These are phyloP conservation scores for Eurystomus glaucurus DNA, from an alignment of 2,797 vertebrate species.

Conservation along the genomic window DNA sequence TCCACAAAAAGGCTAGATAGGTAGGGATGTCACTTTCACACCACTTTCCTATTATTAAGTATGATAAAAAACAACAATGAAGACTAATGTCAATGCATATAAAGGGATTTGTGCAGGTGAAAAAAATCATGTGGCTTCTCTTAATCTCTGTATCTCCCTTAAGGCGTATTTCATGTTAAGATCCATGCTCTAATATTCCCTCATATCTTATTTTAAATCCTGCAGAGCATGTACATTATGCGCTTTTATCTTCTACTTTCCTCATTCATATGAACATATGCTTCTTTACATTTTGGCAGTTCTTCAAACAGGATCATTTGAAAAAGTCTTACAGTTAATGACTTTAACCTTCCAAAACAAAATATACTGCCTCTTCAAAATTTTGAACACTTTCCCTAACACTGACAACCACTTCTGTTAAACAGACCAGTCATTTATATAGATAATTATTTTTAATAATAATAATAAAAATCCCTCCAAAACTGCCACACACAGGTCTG, in stretches of 20 bases:
- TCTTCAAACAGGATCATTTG: background rate
- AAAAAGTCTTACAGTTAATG: background rate
- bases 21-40: background rate
- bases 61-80: background rate
- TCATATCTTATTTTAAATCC: background rate
- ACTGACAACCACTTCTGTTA: background rate
- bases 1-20: background rate
- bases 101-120: background rate
- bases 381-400: background rate
- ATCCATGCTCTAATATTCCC: background rate
- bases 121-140: background rate
- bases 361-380: background rate
- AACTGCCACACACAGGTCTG: background rate
- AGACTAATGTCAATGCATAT: background rate
- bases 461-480: background rate
- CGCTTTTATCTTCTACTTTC: slow-evolving; percentile 1
- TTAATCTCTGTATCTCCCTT: background rate
- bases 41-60: background rate
- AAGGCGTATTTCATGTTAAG: background rate
- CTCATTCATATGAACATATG: background rate
- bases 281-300: slow-evolving; percentile 28
- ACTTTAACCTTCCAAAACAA: slow-evolving; percentile 30
- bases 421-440: background rate
- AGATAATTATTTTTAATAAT: background rate
- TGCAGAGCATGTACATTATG: background rate